Base-by-base conservation (phyloP, 1,140 invertebrate species). In the Zaprionus gabonicus region DNA sequence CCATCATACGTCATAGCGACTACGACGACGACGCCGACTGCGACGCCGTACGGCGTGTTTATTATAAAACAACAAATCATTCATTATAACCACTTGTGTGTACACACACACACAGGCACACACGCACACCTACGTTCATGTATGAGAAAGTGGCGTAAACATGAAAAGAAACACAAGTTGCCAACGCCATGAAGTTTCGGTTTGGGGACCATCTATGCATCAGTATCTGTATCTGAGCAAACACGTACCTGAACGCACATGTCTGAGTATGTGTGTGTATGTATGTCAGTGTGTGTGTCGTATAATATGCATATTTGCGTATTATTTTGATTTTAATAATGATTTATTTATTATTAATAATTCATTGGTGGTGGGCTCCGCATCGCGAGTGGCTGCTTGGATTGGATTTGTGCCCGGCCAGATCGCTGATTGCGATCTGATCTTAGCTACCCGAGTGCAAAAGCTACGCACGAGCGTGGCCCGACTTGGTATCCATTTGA, bases 291-390 rank as follows among this genome's bases (percentile, higher is more conserved):
- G 41, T 62, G 41, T 62, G 56, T 81, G 82, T 81, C 79, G 44
- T 83, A 70, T 88, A 90, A 80, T 91, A 88, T 91, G 83, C 78
- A 91, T 84, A 91, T 91, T 90, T 91, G 88, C 79, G 81, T 88
- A 88, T 88, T 91, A 91, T 82, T 91, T 88, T 90, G 81, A 91
- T 85, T 91, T 91, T 91, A 91, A 91, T 91, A 91, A 82, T 91
- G 88, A 91, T 91, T 91, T 91, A 91, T 91, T 91, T 91, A 91
- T 91, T 91, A 82, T 91, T 91, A 91, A 91, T 85, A 91, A 91
- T 91, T 91, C 90, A 91, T 91, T 91, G 66, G 88, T 82, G 88
- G 88, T 91, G 87, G 81, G 71, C 85, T 46, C 80, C 84, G 71
- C 70, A 51, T 76, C 62, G 44, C 75, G 69, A 72, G 34, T n/a